Percentiles rank a stretch among this genome's conserved stretches.
These are phyloP conservation scores for Bombus soroeensis DNA, from an alignment of 1,140 invertebrate genomes.

Conservation along the genomic window DNA sequence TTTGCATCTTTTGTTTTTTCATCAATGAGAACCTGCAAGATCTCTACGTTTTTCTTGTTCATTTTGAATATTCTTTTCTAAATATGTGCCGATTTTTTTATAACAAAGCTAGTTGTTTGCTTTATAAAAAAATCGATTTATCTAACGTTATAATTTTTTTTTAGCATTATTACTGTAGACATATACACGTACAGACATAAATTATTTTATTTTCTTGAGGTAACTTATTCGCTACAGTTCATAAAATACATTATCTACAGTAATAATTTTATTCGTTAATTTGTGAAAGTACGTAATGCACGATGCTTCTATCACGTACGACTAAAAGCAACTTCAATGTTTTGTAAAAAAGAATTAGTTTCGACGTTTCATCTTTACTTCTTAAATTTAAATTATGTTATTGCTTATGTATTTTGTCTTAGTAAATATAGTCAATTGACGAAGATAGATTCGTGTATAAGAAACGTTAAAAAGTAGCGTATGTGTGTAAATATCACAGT, in stretches of 20 bases:
- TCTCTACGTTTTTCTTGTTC: conserved; percentile 69
- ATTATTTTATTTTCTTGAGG: background rate
- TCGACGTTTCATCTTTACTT: conserved; percentile 23
- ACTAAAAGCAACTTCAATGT: background rate
- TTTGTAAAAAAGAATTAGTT: background rate
- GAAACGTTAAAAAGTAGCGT: background rate
- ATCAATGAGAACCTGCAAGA: conserved; percentile 72
- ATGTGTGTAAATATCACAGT: background rate
- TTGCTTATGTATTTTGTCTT: conserved; percentile 31
- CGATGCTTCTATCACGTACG: conserved; percentile 41
- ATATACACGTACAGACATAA: no score
- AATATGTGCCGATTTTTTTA: conserved; percentile 42
- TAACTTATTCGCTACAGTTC: background rate
- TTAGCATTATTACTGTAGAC: conserved; percentile 16
- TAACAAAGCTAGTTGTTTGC: background rate
- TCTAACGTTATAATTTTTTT: conserved; percentile 14
- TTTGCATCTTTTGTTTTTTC: conserved; percentile 67
- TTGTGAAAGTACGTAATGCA: conserved; percentile 38
- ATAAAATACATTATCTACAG: conserved; percentile 5
- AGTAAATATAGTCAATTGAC: conserved; percentile 8
- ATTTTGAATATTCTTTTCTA: conserved; percentile 50
- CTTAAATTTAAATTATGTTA: conserved; percentile 33
- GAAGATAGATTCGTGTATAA: background rate
- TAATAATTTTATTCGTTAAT: conserved; percentile 30
- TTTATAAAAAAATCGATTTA: conserved; percentile 25